Evolutionary conservation across 2,113 vertebrate genomes (phyloP).

Genomic region (Thunnus thynnus): DNA sequence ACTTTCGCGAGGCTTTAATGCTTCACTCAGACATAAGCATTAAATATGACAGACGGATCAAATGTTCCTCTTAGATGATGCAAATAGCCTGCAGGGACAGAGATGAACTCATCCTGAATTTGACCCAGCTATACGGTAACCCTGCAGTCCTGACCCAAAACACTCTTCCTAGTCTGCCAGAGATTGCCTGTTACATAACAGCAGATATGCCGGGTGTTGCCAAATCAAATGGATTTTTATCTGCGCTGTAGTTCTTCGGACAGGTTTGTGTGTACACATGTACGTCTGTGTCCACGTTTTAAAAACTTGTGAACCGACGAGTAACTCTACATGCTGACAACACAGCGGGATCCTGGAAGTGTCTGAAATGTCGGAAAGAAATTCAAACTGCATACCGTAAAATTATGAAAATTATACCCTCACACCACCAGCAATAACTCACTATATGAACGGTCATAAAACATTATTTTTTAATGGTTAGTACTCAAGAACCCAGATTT

Average conservation of each 20-base stretch:
- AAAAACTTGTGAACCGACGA: background rate
- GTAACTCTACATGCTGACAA: background rate
- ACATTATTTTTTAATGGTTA: background rate
- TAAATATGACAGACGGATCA: background rate
- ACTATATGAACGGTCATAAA: background rate
- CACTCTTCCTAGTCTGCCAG: conserved; percentile 51
- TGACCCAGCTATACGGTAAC: conserved; percentile 24
- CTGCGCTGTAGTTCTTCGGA: conserved; percentile 35
- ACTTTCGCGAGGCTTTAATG: no score
- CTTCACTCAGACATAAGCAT: background rate
- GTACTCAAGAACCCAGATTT: no score
- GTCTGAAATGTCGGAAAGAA: background rate
- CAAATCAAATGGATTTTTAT: conserved; percentile 69
- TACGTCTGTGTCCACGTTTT: background rate
- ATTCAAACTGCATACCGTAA: background rate
- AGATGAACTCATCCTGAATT: conserved; percentile 26
- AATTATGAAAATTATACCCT: background rate
- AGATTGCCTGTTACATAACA: conserved; percentile 61
- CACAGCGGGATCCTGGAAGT: background rate
- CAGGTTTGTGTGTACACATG: conserved; percentile 7
- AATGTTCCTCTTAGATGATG: background rate
- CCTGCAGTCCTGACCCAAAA: conserved; percentile 55
- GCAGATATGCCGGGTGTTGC: conserved; percentile 58
- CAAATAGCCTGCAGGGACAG: background rate
- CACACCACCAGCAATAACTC: background rate